phyloP scores from a whole-genome alignment of 1,140 invertebrate genomes.

The Calosoma granatense region DNA sequence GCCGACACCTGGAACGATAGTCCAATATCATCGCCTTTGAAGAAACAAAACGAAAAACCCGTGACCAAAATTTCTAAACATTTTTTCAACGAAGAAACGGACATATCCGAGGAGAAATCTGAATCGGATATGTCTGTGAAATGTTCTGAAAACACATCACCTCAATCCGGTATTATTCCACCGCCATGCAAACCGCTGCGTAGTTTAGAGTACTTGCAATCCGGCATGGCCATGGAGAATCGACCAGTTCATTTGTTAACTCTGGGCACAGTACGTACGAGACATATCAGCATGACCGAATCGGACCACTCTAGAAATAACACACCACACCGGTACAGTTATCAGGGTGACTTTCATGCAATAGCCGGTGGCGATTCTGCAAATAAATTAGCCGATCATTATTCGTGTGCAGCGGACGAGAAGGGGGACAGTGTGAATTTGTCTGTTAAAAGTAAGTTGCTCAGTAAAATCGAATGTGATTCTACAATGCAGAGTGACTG shows the following conservation, averaged over 20 bases:
- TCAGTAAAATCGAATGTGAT: background rate
- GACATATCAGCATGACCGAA: constrained; percentile 11
- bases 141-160: background rate
- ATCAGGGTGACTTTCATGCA: background rate
- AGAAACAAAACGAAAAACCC: background rate
- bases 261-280: constrained; percentile 9
- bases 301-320: background rate
- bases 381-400: too few species aligned
- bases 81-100: constrained; percentile 1
- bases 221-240: background rate
- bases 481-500: constrained; percentile 1
- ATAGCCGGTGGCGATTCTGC: background rate
- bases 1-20: background rate
- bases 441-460: background rate
- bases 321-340: background rate
- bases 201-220: constrained; percentile 9
- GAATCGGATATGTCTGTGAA: background rate
- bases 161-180: constrained; percentile 10
- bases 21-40: background rate
- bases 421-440: background rate
- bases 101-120: background rate
- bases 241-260: constrained; percentile 3
- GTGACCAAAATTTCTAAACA: background rate
- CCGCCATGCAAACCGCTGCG: constrained; percentile 10
- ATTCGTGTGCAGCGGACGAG: background rate